Conservation (phyloP, 2,113 vertebrate species). For the Campylorhamphus procurvoides region DNA sequence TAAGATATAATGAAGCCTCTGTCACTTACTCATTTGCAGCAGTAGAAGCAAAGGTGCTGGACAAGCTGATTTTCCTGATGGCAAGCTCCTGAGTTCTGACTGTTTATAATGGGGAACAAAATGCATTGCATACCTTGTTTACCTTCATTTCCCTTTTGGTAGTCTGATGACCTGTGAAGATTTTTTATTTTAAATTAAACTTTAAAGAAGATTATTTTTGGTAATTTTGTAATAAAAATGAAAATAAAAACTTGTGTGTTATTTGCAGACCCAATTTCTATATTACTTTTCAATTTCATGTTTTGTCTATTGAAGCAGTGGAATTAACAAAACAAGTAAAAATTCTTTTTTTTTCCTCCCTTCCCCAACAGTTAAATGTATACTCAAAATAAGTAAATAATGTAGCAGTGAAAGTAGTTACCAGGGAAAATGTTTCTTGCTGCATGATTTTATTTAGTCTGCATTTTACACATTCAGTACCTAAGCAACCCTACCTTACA, state of each 20-base stretch:
- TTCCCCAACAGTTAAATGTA: neutral
- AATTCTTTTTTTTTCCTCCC: neutral
- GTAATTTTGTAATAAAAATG: conserved; percentile 18
- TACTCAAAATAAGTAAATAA: neutral
- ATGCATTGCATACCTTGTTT: neutral
- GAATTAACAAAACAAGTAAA: neutral
- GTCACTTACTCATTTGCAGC: neutral
- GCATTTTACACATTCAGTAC: accelerated
- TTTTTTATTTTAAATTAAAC: neutral
- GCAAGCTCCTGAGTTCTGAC: neutral
- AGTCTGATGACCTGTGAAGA: neutral
- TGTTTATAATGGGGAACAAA: neutral
- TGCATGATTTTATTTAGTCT: neutral
- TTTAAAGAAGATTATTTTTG: neutral
- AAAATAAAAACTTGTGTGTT: neutral
- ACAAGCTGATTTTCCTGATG: neutral
- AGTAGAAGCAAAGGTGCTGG: neutral
- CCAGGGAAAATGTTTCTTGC: neutral
- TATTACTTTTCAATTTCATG: neutral
- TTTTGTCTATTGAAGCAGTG: neutral
- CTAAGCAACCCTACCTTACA: neutral
- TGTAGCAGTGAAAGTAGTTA: neutral
- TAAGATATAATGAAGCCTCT: neutral
- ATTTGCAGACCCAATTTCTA: neutral
- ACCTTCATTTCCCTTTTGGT: neutral